Evolutionary conservation across 2,797 vertebrate genomes (phyloP), one percentile per base, ranked within the genome.

Genomic region (Crax fasciolata): DNA sequence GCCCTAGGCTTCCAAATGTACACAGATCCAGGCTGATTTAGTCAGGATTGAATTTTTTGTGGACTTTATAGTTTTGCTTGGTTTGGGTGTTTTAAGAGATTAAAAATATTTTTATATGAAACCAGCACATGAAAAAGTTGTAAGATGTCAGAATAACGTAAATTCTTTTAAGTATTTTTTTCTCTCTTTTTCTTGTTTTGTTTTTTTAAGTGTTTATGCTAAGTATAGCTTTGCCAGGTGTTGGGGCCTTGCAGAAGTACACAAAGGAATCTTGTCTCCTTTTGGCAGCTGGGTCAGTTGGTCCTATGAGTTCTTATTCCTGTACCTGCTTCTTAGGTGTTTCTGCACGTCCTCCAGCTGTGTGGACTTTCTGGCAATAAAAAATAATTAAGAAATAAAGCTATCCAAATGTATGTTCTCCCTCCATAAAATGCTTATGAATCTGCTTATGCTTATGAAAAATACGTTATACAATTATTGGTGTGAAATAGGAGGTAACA

Each of bases 61-160:
- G 7, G 3, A 0, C 1, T 3, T 49, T 51, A 52, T 1, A 0
- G 17, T 38, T 67, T 67, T 61, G 21, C 52, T 19, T 41, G 24
- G 2, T n/a, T 77, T 78, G 43, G 20, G 18, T 27, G 6, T 27
- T 87, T 51, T 46, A 72, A 84, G 1, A 5, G 72, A 61, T 49
- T 57, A 7, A 30, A 86, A 77, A 24, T 23, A 41, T 27, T 57
- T 57, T 39, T 13, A 23, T 74, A 70, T 63, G 21, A 74, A 80
- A 35, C 16, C 18, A 83, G 35, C 5, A 65, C 3, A 62, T 10
- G 28, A 65, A 27, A 4, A 28, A 2, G 1, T 32, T 44, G 9
- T n/a, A 73, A 27, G 6, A 72, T 21, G 13, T 43, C 49, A 84
- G 9, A 52, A 46, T 11, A 55, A 9, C 10, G 67, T 21, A 68